These are phyloP conservation scores for Sapayoa aenigma DNA, from an alignment of 2,113 vertebrate species.

Conservation along the genomic window DNA sequence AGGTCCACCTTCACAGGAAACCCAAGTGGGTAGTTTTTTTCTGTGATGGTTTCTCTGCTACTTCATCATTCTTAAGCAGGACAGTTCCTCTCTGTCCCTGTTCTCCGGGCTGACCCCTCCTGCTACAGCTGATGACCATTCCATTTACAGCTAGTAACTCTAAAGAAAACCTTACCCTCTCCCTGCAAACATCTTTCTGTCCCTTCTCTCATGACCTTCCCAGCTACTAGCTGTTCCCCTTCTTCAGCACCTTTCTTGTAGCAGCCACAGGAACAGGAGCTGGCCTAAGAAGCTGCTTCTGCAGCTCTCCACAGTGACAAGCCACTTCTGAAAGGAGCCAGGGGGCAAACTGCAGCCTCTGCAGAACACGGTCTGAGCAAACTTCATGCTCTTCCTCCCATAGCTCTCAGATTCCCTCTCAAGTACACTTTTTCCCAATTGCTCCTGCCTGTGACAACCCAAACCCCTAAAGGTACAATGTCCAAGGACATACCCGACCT, in stretches of 20 bases:
- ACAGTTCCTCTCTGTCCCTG: not conserved
- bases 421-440: not conserved
- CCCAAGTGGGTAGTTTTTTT: not conserved
- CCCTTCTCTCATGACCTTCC: accelerated
- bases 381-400: not conserved
- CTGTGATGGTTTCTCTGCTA: not conserved
- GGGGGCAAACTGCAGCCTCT: not conserved
- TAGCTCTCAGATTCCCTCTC: not conserved
- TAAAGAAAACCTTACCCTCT: not conserved
- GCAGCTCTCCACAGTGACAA: not conserved
- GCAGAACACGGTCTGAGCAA: not conserved
- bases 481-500: not conserved
- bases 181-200: not conserved
- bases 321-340: not conserved
- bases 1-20: not conserved
- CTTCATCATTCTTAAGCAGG: not conserved
- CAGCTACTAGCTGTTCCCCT: not conserved
- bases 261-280: not conserved
- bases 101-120: not conserved
- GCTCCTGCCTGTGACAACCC: not conserved
- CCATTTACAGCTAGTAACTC: not conserved
- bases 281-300: not conserved
- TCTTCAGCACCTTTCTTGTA: not conserved
- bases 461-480: not conserved
- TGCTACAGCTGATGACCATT: not conserved